A percentile compares a stretch with the other conserved stretches of the same genome.
Conservation (phyloP, 2,888 invertebrate species). For the Parnassius apollo region DNA sequence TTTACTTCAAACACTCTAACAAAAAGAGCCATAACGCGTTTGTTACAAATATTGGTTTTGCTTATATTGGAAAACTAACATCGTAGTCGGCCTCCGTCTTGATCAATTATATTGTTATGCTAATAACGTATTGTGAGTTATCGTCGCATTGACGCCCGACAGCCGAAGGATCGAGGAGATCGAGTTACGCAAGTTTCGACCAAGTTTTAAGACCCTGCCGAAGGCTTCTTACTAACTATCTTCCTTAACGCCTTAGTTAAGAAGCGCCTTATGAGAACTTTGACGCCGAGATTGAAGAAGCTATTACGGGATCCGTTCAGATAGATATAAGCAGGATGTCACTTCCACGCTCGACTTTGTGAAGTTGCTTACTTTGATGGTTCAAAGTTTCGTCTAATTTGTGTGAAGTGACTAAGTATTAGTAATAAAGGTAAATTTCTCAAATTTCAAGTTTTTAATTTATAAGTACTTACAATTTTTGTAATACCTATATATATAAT, state of each 20-base stretch:
- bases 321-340: conserved; percentile 79
- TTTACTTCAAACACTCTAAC: conserved; percentile 41
- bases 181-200: conserved; percentile 73
- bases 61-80: conserved; percentile 7
- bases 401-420: conserved; percentile 49
- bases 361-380: conserved; percentile 77
- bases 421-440: conserved; percentile 20
- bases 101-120: conserved; percentile 63
- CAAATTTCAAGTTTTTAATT: neutral
- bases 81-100: conserved; percentile 21
- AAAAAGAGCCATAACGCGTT: no score
- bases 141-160: conserved; percentile 61
- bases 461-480: no score
- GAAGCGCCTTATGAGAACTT: conserved; percentile 80
- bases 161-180: conserved; percentile 59
- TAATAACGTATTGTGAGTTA: conserved; percentile 74
- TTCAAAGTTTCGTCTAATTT: conserved; percentile 66
- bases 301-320: conserved; percentile 77
- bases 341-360: conserved; percentile 76
- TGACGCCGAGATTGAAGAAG: conserved; percentile 79
- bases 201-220: conserved; percentile 77
- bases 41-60: conserved; percentile 31
- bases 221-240: conserved; percentile 77
- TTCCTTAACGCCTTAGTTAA: conserved; percentile 80
- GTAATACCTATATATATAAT: no score